Evolutionary conservation across 2,888 invertebrate genomes (phyloP), one percentile per base, ranked within the genome.

Genomic region (Scaptomyza parva): DNA sequence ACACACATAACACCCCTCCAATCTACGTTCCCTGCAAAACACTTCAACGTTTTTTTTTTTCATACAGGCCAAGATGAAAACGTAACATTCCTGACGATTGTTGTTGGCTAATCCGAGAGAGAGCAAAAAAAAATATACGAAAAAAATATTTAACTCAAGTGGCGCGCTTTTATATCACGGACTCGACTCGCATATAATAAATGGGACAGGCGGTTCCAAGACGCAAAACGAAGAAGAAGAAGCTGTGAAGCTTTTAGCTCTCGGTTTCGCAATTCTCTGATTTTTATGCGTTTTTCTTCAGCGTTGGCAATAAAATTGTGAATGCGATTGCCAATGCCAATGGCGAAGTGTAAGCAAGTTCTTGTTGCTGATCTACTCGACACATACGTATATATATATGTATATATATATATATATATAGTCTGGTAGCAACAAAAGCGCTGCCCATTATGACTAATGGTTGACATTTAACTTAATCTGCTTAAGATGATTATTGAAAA

Each of bases 401-500:
- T 20, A 24, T 40, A 30, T 20, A 11, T 18, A 17, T 45, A 17
- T 30, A 33, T 4, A 22, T 30, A 50, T 12, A 26, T 58, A 47
- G 69, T 53, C 44, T 41, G 73, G 67, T n/a, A 65, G 67, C 78
- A 77, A 78, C 76, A 75, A 86, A 79, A 79, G 83, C 86, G 70
- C 68, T 79, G 87, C 74, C 84, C 84, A 84, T 84, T 84, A 84
- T 84, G 84, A 84, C 84, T 87, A 84, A 84, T 84, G 84, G 80
- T 82, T 84, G 84, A 84, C 84, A 84, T 84, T 84, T 84, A 84
- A 85, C 84, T 85, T 84, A 84, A 84, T 84, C 84, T 84, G 84
- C 84, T 87, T 84, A 84, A 84, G 84, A 84, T 84, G 84, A 84
- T 84, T 84, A 84, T 84, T 84, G 84, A 84, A 84, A 84, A 84